These are phyloP conservation scores for Montipora capitata DNA, from an alignment of 92 coral and sea anemone genomes.

Conservation along the genomic window DNA sequence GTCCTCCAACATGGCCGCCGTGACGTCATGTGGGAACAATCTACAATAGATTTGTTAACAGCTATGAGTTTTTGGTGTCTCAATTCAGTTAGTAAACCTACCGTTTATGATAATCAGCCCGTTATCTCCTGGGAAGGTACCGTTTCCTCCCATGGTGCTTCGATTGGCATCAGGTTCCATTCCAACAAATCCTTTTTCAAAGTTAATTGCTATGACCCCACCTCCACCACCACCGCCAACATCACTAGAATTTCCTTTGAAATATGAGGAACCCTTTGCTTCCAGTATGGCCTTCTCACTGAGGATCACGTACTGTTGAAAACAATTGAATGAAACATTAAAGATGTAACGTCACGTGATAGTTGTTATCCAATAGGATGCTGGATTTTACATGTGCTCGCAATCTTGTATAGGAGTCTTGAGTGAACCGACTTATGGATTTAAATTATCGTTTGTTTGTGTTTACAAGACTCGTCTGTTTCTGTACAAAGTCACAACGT, in stretches of 20 bases:
- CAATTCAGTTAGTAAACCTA: constrained; percentile 2
- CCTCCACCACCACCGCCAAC: constrained; percentile 69
- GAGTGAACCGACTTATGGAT: too few species aligned
- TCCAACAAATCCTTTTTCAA: constrained; percentile 14
- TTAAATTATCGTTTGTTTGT: too few species aligned
- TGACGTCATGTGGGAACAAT: too few species aligned
- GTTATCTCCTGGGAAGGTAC: constrained; percentile 61
- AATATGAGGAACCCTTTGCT: constrained; percentile 55
- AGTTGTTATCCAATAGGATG: too few species aligned
- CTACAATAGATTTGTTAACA: too few species aligned
- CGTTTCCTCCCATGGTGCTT: constrained; percentile 73
- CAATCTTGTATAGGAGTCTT: too few species aligned
- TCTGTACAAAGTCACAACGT: too few species aligned
- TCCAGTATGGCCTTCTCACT: constrained; percentile 47
- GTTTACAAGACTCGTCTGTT: too few species aligned
- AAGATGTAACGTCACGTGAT: not conserved
- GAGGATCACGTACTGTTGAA: constrained; percentile 47
- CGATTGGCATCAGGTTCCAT: constrained; percentile 27
- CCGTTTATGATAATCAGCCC: constrained; percentile 73
- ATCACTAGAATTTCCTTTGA: constrained; percentile 14
- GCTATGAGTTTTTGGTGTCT: too few species aligned
- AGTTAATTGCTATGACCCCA: constrained; percentile 60
- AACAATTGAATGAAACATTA: not conserved
- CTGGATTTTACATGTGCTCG: too few species aligned
- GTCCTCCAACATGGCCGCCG: too few species aligned